phyloP scores from a whole-genome alignment of 2,888 invertebrate genomes.

The Mesochorus sp. region DNA sequence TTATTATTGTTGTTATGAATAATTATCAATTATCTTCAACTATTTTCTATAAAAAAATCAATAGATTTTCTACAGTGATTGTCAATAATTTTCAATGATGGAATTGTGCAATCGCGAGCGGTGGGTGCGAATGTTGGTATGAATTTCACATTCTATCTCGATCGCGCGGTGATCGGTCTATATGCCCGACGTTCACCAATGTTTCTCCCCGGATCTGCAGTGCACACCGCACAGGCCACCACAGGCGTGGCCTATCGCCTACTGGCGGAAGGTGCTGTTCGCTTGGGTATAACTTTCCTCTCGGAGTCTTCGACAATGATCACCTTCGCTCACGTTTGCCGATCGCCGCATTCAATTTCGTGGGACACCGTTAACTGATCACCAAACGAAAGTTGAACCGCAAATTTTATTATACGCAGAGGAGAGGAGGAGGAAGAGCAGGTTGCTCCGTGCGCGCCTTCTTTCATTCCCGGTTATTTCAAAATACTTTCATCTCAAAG shows the following conservation, averaged over 20 bases:
- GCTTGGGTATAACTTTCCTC: slow-evolving; percentile 53
- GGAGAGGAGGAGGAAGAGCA: neutral
- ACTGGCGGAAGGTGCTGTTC: slow-evolving; percentile 49
- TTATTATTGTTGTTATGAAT: neutral
- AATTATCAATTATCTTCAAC: slow-evolving; percentile 12
- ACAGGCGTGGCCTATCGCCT: slow-evolving; percentile 48
- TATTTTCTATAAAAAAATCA: neutral
- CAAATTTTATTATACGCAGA: slow-evolving; percentile 44
- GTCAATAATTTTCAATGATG: slow-evolving; percentile 1
- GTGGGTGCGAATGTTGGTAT: slow-evolving; percentile 3
- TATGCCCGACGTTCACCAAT: slow-evolving; percentile 42
- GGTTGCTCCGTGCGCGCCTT: slow-evolving; percentile 6
- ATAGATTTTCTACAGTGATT: neutral
- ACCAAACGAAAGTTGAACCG: slow-evolving; percentile 48
- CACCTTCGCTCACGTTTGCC: slow-evolving; percentile 47
- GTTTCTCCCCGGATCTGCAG: neutral
- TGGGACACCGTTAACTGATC: slow-evolving; percentile 41
- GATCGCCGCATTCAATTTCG: slow-evolving; percentile 39
- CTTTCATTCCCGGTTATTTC: neutral
- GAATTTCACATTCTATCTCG: slow-evolving; percentile 53
- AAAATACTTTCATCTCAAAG: slow-evolving; percentile 34
- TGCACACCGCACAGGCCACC: slow-evolving; percentile 13
- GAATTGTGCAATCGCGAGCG: slow-evolving; percentile 33
- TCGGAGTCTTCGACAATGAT: slow-evolving; percentile 38
- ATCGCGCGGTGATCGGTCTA: slow-evolving; percentile 25